phyloP scores from a whole-genome alignment of 2,797 vertebrate genomes.

The Chaetodon trifasciatus region DNA sequence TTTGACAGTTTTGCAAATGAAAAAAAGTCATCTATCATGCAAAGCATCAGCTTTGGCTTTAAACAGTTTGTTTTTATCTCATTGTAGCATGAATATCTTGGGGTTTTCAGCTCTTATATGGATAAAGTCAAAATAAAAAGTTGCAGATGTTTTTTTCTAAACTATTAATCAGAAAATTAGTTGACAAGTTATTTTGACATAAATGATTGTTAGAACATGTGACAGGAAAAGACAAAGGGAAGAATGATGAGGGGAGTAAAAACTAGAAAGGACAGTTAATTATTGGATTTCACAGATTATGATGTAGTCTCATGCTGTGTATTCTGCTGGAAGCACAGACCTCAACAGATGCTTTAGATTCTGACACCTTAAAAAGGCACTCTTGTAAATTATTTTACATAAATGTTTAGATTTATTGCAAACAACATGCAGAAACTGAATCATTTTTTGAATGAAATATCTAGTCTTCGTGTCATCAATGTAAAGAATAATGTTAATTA shows the following conservation, averaged over 20 bases:
- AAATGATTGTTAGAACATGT: not conserved
- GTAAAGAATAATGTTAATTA: not conserved
- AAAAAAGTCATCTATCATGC: not conserved
- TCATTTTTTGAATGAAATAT: fast-evolving
- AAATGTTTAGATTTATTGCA: not conserved
- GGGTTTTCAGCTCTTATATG: not conserved
- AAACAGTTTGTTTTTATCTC: too few species aligned
- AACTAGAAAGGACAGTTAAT: not conserved
- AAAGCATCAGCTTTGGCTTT: not conserved
- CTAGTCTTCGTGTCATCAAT: not conserved
- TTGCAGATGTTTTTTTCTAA: not conserved
- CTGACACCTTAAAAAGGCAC: not conserved
- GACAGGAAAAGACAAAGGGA: not conserved
- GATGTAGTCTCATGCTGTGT: not conserved
- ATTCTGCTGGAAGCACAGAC: not conserved
- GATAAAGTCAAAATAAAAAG: not conserved
- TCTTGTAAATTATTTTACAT: not conserved
- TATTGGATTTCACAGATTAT: not conserved
- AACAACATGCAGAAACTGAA: not conserved
- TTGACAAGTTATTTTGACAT: not conserved
- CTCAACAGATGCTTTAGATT: not conserved
- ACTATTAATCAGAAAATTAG: not conserved
- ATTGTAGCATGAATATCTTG: too few species aligned
- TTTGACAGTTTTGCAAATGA: not conserved
- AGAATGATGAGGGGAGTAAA: not conserved